Percentiles rank a stretch among this genome's conserved stretches.
phyloP scores from a whole-genome alignment of 2,888 invertebrate genomes.

The Archaeoteleia sp. region DNA sequence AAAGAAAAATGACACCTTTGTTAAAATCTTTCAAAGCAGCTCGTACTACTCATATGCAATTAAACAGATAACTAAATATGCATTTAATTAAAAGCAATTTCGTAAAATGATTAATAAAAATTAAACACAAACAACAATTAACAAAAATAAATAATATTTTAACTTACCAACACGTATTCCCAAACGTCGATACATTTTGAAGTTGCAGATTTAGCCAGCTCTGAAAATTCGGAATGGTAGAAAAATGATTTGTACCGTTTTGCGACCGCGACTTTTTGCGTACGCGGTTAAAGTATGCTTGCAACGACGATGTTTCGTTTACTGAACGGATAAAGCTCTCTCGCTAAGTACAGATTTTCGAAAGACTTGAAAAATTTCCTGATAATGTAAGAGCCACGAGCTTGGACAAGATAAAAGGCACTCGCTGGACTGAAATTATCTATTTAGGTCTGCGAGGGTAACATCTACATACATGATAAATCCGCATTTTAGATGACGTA shows the following conservation, averaged over 20 bases:
- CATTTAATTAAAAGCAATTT: too few species aligned
- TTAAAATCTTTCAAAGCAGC: too few species aligned
- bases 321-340: conserved; percentile 50
- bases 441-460: conserved; percentile 58
- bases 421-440: conserved; percentile 58
- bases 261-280: neutral
- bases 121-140: too few species aligned
- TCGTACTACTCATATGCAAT: too few species aligned
- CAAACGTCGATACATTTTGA: conserved; percentile 7
- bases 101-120: too few species aligned
- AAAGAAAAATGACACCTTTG: too few species aligned
- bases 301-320: conserved; percentile 39
- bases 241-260: neutral
- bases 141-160: neutral
- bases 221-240: too few species aligned
- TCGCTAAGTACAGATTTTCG: conserved; percentile 44
- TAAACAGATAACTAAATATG: too few species aligned
- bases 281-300: conserved; percentile 22
- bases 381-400: conserved; percentile 49
- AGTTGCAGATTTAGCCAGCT: neutral
- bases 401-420: conserved; percentile 44
- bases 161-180: conserved; percentile 11
- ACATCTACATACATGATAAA: conserved; percentile 12
- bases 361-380: conserved; percentile 34
- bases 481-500: neutral